Evolutionary conservation across 2,113 vertebrate genomes (phyloP).

Genomic region (Prietella phreatophila): DNA sequence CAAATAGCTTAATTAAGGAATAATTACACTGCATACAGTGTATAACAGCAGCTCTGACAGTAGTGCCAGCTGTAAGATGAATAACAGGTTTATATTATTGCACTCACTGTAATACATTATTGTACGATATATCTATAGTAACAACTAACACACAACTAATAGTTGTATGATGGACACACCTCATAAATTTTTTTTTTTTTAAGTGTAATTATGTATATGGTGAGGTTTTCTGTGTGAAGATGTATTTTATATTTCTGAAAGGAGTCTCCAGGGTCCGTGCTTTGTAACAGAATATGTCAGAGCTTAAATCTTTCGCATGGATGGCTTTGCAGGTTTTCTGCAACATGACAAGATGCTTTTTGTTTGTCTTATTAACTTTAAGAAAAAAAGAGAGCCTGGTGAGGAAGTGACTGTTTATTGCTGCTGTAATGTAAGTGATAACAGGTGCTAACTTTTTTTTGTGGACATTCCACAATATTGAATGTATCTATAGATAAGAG

Average conservation of each 20-base stretch:
- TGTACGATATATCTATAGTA: neutral
- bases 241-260: neutral
- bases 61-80: neutral
- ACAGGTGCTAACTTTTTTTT: neutral
- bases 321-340: neutral
- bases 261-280: neutral
- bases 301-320: neutral
- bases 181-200: neutral
- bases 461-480: neutral
- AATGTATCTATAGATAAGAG: neutral
- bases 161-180: neutral
- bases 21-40: neutral
- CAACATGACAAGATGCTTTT: neutral
- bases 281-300: neutral
- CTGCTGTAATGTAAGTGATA: neutral
- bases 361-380: no score
- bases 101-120: neutral
- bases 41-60: neutral
- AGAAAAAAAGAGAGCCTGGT: no score
- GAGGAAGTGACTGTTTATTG: neutral
- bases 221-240: neutral
- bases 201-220: neutral
- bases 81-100: neutral
- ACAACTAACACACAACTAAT: neutral
- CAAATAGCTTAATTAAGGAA: neutral